Percentiles rank a stretch among this genome's conserved stretches.
phyloP scores from a whole-genome alignment of 2,113 vertebrate species.

The Peromyscus polionotus region DNA sequence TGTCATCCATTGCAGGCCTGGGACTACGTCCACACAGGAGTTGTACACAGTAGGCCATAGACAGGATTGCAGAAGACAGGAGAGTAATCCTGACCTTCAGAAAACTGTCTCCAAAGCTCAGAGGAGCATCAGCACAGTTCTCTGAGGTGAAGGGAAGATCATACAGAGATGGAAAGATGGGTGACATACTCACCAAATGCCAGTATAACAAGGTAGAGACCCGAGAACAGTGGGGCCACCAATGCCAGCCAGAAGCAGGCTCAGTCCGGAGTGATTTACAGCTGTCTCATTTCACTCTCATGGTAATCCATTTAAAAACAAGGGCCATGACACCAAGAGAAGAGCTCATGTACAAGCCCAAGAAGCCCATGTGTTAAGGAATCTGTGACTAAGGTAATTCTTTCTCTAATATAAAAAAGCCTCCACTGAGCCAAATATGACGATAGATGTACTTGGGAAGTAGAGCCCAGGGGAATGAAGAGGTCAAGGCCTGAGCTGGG shows the following conservation, averaged over 20 bases:
- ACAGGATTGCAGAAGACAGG: not conserved
- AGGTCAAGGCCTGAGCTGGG: not conserved
- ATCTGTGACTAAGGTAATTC: not conserved
- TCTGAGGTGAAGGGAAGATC: not conserved
- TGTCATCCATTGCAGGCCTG: not conserved
- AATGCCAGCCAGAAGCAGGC: not conserved
- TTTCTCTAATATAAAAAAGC: not conserved
- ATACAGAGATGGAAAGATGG: not conserved
- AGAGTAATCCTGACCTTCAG: not conserved
- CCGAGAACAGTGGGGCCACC: not conserved
- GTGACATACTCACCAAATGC: not conserved
- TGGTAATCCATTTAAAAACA: not conserved
- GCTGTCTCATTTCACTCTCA: not conserved
- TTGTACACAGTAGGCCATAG: not conserved
- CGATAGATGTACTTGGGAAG: not conserved
- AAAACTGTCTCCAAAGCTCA: not conserved
- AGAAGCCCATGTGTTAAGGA: not conserved
- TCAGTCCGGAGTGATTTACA: not conserved
- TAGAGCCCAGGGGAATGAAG: not conserved
- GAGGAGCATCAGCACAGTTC: not conserved
- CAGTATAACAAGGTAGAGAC: not conserved
- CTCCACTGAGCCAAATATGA: not conserved
- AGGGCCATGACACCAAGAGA: not conserved
- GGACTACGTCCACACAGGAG: not conserved
- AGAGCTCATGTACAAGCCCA: not conserved